Percentiles rank a stretch among this genome's conserved stretches.
These are phyloP conservation scores for Lamprologus callipterus DNA, from an alignment of 2,113 vertebrate genomes.

Conservation along the genomic window DNA sequence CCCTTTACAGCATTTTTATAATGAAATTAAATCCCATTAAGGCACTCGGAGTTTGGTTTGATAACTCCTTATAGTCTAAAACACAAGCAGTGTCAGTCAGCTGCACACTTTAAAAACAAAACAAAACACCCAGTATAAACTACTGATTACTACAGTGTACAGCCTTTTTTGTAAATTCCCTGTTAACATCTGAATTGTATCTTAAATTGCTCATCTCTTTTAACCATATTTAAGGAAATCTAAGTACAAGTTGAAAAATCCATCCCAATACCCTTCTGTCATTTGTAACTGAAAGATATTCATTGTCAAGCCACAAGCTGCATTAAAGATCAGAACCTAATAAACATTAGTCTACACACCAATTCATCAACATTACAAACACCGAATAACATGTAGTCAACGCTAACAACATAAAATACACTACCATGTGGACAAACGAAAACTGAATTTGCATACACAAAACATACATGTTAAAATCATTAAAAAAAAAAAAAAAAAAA, in stretches of 20 bases:
- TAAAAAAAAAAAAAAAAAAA: background rate
- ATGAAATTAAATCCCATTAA: background rate
- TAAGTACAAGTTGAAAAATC: background rate
- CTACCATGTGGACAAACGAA: background rate
- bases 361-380: background rate
- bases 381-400: background rate
- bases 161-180: background rate
- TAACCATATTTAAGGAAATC: background rate
- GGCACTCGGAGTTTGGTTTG: constrained; percentile 16
- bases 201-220: background rate
- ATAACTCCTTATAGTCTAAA: background rate
- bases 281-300: background rate
- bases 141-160: background rate
- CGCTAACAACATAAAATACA: background rate
- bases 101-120: background rate
- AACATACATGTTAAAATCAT: background rate
- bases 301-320: background rate
- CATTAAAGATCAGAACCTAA: background rate
- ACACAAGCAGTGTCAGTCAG: background rate
- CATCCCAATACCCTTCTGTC: background rate
- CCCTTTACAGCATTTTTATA: background rate
- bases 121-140: background rate
- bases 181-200: background rate
- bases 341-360: background rate
- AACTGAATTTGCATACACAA: background rate